Percentiles rank a stretch among this genome's conserved stretches.
Evolutionary conservation across 1,140 invertebrate genomes (phyloP).

Genomic region (Vanessa atalanta): DNA sequence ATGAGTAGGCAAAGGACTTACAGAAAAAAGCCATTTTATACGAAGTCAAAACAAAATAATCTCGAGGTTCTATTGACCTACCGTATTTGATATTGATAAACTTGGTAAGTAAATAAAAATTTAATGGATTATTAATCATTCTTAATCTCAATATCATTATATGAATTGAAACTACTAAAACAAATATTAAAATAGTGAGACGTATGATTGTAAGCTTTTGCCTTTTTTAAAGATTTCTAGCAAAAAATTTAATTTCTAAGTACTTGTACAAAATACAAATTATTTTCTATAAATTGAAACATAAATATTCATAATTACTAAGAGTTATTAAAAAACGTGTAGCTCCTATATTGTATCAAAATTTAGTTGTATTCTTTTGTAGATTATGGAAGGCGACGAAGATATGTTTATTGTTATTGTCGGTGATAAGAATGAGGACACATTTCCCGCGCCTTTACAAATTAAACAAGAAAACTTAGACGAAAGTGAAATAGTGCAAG

Average conservation of each 20-base stretch:
- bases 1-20: constrained; percentile 13
- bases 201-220: constrained; percentile 21
- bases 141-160: not conserved
- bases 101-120: not conserved
- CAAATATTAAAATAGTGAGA: constrained; percentile 1
- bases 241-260: not conserved
- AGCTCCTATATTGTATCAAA: not conserved
- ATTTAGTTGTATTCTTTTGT: not conserved
- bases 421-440: constrained; percentile 47
- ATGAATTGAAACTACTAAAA: not conserved
- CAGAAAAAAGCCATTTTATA: constrained; percentile 7
- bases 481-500: constrained; percentile 36
- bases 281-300: too few species aligned
- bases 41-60: too few species aligned
- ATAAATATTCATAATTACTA: too few species aligned
- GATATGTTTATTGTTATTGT: constrained; percentile 65
- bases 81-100: not conserved
- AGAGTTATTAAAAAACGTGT: too few species aligned
- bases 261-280: too few species aligned
- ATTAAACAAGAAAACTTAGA: constrained; percentile 49
- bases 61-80: too few species aligned
- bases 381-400: constrained; percentile 52
- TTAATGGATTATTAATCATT: not conserved
- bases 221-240: not conserved
- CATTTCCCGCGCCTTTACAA: constrained; percentile 24